These are phyloP conservation scores for Chironomus riparius DNA, from an alignment of 2,888 invertebrate genomes.

Conservation along the genomic window DNA sequence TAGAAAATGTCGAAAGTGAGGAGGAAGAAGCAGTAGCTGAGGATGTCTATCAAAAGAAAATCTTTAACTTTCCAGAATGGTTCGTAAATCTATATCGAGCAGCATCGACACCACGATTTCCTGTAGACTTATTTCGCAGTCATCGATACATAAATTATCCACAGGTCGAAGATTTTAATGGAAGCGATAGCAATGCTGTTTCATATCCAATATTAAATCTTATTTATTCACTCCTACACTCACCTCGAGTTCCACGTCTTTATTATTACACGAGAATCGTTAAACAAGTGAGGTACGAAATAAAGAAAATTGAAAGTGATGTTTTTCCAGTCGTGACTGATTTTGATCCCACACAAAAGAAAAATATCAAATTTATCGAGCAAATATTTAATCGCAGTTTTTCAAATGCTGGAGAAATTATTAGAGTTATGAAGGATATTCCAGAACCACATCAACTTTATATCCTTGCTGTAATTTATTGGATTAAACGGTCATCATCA, in stretches of 20 bases:
- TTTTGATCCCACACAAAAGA: slow-evolving; percentile 32
- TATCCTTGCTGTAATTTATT: slow-evolving; percentile 38
- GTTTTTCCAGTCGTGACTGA: neutral
- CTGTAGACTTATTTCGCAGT: slow-evolving; percentile 59
- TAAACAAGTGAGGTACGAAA: slow-evolving; percentile 34
- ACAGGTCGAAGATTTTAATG: slow-evolving; percentile 60
- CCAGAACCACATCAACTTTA: slow-evolving; percentile 37
- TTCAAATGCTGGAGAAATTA: slow-evolving; percentile 31
- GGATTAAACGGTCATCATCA: slow-evolving; percentile 37
- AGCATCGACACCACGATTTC: slow-evolving; percentile 54
- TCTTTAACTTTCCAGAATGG: slow-evolving; percentile 49
- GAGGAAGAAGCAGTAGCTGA: slow-evolving; percentile 29
- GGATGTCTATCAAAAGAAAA: slow-evolving; percentile 21
- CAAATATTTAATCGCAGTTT: slow-evolving; percentile 32
- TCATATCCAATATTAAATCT: slow-evolving; percentile 53
- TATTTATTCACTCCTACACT: slow-evolving; percentile 45
- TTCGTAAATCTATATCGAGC: slow-evolving; percentile 53
- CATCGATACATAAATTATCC: slow-evolving; percentile 56
- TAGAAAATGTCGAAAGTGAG: slow-evolving; percentile 26
- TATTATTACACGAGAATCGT: slow-evolving; percentile 38
- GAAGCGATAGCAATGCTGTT: slow-evolving; percentile 50
- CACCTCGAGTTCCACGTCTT: slow-evolving; percentile 34
- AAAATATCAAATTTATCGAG: slow-evolving; percentile 33
- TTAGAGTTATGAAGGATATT: slow-evolving; percentile 31
- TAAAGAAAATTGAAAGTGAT: slow-evolving; percentile 34